Conservation (phyloP, 2,113 vertebrate genomes). For the Ciconia stormi region DNA sequence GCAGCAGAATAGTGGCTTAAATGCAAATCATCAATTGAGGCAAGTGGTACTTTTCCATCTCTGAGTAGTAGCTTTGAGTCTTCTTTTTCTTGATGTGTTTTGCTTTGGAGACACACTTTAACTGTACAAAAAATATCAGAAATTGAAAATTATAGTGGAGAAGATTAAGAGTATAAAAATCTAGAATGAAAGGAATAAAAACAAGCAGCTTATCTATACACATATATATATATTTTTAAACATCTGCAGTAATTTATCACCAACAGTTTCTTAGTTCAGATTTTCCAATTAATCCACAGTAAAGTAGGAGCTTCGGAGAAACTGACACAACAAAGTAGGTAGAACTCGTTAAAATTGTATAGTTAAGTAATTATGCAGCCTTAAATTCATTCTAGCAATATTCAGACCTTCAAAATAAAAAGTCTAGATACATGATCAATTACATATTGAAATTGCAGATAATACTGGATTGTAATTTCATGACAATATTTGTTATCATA, state of each 20-base stretch:
- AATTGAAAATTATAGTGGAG: background rate
- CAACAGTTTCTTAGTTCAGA: background rate
- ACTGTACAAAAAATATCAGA: background rate
- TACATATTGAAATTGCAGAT: background rate
- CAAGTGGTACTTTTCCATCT: background rate
- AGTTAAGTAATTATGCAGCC: background rate
- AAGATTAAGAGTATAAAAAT: background rate
- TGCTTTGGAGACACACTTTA: background rate
- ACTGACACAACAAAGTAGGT: background rate
- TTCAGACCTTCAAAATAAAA: background rate
- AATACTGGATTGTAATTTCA: background rate
- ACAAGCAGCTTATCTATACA: background rate
- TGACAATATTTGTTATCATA: background rate
- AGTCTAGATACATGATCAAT: background rate
- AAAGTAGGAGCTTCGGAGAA: background rate
- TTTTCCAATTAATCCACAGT: background rate
- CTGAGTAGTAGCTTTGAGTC: background rate
- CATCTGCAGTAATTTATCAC: background rate
- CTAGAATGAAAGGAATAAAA: background rate
- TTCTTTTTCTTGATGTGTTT: background rate
- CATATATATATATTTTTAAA: background rate
- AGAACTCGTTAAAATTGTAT: background rate
- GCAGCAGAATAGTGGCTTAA: slow-evolving; percentile 9
- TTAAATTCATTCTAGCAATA: background rate
- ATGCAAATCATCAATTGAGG: background rate